A percentile compares a stretch with the other conserved stretches of the same genome.
phyloP scores from a whole-genome alignment of 2,113 vertebrate genomes.

The Hippocampus comes region DNA sequence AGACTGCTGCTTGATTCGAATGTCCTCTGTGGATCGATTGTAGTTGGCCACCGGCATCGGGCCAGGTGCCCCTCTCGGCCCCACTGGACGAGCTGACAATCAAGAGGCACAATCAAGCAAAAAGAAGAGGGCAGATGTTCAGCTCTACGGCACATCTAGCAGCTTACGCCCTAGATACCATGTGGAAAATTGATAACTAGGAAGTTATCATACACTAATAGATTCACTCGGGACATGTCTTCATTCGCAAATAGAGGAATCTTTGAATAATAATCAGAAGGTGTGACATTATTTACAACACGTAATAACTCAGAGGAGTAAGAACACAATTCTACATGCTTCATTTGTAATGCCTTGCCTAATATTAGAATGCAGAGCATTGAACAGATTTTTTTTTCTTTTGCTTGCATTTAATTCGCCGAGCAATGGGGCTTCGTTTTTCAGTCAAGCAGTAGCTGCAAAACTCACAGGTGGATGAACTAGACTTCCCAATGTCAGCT shows the following conservation, averaged over 20 bases:
- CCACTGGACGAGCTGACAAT: slow-evolving; percentile 75
- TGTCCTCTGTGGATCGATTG: slow-evolving; percentile 87
- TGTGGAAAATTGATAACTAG: slow-evolving; percentile 43
- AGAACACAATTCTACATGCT: neutral
- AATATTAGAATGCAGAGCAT: neutral
- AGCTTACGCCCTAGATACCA: slow-evolving; percentile 18
- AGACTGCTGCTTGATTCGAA: slow-evolving; percentile 78
- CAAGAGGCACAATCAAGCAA: slow-evolving; percentile 21
- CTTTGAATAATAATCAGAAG: slow-evolving; percentile 10
- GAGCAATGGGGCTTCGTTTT: neutral
- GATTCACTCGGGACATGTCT: slow-evolving; percentile 23
- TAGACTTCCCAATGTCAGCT: slow-evolving; percentile 88
- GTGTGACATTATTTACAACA: slow-evolving; percentile 2
- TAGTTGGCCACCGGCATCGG: slow-evolving; percentile 60
- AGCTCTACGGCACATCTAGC: slow-evolving; percentile 18
- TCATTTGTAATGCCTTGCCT: slow-evolving; percentile 12
- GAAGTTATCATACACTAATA: slow-evolving; percentile 60
- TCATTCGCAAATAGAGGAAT: slow-evolving; percentile 22
- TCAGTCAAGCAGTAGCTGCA: neutral
- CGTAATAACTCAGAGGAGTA: neutral
- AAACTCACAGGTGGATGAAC: slow-evolving; percentile 81
- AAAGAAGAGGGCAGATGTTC: slow-evolving; percentile 1
- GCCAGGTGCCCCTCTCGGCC: slow-evolving; percentile 51
- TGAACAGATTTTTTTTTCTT: neutral
- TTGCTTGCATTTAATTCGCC: neutral